Percentiles rank a stretch among this genome's conserved stretches.
Evolutionary conservation across 2,797 vertebrate species (phyloP).

Genomic region (Pogoniulus pusillus): DNA sequence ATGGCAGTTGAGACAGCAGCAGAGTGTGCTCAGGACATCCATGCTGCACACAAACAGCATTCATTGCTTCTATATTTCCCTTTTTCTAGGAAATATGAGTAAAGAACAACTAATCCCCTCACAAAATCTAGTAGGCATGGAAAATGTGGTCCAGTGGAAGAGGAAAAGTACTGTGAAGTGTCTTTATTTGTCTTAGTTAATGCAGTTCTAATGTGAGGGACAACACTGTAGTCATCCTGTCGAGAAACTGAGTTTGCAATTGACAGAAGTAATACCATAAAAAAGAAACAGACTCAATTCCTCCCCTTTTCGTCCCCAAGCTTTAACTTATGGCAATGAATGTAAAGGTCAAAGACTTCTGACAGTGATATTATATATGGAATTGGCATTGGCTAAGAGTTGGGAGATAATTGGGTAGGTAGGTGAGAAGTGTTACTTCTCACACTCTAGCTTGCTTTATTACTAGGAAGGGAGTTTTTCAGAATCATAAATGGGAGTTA

Average conservation of each 20-base stretch:
- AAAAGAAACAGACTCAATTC: too few relatives aligned
- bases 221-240: background rate
- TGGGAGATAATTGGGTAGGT: background rate
- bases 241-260: background rate
- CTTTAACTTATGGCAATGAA: background rate
- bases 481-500: background rate
- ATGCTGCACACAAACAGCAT: background rate
- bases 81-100: background rate
- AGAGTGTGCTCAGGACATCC: background rate
- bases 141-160: background rate
- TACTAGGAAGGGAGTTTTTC: background rate
- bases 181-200: background rate
- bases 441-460: background rate
- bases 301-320: too few relatives aligned
- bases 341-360: background rate
- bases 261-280: background rate
- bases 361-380: fast-evolving
- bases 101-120: background rate
- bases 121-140: background rate
- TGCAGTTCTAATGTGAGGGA: background rate
- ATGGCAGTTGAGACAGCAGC: background rate
- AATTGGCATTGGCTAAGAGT: background rate
- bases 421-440: background rate
- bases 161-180: background rate
- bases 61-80: background rate